Evolutionary conservation across 2,888 invertebrate genomes (phyloP).

Genomic region (Oligia latruncula): DNA sequence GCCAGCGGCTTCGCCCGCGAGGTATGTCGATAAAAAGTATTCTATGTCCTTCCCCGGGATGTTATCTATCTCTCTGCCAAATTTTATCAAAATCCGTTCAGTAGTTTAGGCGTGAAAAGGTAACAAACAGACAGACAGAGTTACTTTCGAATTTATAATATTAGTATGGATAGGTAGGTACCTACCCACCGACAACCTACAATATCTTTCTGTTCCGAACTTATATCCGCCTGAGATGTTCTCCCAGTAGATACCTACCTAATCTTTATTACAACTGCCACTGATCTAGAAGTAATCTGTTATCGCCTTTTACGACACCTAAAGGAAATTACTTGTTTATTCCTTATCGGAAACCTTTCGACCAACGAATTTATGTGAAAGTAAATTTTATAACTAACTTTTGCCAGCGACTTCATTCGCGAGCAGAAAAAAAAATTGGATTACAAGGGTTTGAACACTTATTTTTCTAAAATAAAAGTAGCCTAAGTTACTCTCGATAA

Average conservation of each 20-base stretch:
- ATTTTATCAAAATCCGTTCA: too few species aligned
- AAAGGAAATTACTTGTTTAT: slow-evolving; percentile 18
- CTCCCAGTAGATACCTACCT: neutral
- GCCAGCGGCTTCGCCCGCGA: too few species aligned
- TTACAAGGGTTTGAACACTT: too few species aligned
- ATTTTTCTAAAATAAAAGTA: neutral
- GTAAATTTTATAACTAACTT: slow-evolving; percentile 6
- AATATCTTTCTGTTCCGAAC: neutral
- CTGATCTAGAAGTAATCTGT: slow-evolving; percentile 21
- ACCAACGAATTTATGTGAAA: slow-evolving; percentile 6
- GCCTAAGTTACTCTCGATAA: neutral
- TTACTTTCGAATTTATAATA: too few species aligned
- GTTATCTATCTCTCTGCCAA: too few species aligned
- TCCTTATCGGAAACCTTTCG: slow-evolving; percentile 28
- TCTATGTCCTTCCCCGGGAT: too few species aligned
- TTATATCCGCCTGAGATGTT: neutral
- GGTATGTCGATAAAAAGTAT: too few species aligned
- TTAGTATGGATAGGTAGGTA: too few species aligned
- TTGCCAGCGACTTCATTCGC: neutral
- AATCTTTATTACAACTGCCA: slow-evolving; percentile 19
- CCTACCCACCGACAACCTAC: neutral
- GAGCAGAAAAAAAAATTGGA: too few species aligned
- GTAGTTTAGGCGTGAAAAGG: too few species aligned
- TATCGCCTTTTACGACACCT: slow-evolving; percentile 31
- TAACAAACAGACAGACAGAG: too few species aligned